Evolutionary conservation across 2,113 vertebrate species (phyloP).

Genomic region (Limnothrissa miodon): DNA sequence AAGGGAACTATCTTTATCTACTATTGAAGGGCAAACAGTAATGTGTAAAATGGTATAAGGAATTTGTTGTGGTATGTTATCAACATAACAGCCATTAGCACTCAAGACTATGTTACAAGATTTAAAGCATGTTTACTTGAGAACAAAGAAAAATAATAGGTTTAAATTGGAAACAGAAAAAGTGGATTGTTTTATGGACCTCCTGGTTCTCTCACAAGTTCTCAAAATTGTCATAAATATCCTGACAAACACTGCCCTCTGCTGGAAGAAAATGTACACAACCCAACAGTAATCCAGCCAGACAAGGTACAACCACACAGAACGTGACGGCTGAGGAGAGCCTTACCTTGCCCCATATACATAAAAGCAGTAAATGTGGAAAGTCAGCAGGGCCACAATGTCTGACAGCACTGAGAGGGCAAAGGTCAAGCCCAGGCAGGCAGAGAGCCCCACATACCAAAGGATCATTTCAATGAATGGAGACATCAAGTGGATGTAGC

Average conservation of each 20-base stretch:
- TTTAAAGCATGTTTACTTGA: too few species aligned
- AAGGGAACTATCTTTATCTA: too few species aligned
- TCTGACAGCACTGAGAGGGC: conserved; percentile 91
- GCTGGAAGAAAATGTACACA: conserved; percentile 20
- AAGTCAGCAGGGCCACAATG: conserved; percentile 90
- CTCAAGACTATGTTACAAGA: too few species aligned
- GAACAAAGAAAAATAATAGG: too few species aligned
- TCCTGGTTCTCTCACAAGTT: too few species aligned
- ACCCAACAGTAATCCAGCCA: neutral
- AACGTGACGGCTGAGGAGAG: neutral
- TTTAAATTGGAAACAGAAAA: too few species aligned
- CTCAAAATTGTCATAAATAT: neutral
- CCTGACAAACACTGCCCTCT: conserved; percentile 28
- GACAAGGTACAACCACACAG: neutral
- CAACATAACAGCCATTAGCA: too few species aligned
- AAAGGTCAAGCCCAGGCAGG: conserved; percentile 88
- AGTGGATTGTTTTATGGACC: too few species aligned
- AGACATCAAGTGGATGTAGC: conserved; percentile 94
- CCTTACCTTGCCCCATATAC: conserved; percentile 95
- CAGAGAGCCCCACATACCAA: conserved; percentile 91
- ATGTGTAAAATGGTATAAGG: too few species aligned
- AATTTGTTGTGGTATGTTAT: too few species aligned
- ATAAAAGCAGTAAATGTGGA: conserved; percentile 99
- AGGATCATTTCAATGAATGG: conserved; percentile 93
- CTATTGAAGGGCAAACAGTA: too few species aligned